Base-by-base conservation (phyloP, 2,888 invertebrate species). In the Camptogramma bilineatum region DNA sequence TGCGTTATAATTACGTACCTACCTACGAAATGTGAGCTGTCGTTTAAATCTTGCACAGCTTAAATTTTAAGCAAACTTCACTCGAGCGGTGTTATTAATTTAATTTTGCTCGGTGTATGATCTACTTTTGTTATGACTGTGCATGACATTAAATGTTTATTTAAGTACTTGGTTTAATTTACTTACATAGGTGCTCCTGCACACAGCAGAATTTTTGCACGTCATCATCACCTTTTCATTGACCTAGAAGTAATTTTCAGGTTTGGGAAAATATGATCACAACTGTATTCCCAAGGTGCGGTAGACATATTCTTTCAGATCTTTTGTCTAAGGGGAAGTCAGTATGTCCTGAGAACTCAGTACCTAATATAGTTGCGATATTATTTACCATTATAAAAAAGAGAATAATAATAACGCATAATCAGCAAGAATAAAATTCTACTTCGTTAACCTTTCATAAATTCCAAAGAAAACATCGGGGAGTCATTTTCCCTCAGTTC, bases 21-120 rank as follows among this genome's bases (percentile, higher is more conserved):
- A 66, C 81, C 83, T 83, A 86, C 87, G 82, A 87, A 87, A 88
- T 86, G 87, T 84, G 87, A 87, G 86, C 87, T 86, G 87, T 88
- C 90, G 86, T 85, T 91, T 91, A 90, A 91, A 91, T 90, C 90
- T 89, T 87, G 86, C 88, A 85, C 86, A 85, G 87, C 86, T 90
- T 89, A 88, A 89, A 87, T 89, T 90, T 90, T 83, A 87, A 85
- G 81, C 84, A 84, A 88, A 85, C 85, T 84, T 83, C 80, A 82
- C 82, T 79, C 79, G 77, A 81, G 79, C 82, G 81, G 76, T 84
- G 75, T 77, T 82, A 86, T 87, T 90, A 88, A 88, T 90, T 87
- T 87, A 84, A 88, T 90, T 87, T 85, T 81, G 78, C 79, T 76
- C 82, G 80, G 80, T 71, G 73, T 69, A 66, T 72, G 71, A 74